Percentiles rank a stretch among this genome's conserved stretches.
Conservation (phyloP, 2,113 vertebrate species). For the Cyanoramphus novaezelandiae region DNA sequence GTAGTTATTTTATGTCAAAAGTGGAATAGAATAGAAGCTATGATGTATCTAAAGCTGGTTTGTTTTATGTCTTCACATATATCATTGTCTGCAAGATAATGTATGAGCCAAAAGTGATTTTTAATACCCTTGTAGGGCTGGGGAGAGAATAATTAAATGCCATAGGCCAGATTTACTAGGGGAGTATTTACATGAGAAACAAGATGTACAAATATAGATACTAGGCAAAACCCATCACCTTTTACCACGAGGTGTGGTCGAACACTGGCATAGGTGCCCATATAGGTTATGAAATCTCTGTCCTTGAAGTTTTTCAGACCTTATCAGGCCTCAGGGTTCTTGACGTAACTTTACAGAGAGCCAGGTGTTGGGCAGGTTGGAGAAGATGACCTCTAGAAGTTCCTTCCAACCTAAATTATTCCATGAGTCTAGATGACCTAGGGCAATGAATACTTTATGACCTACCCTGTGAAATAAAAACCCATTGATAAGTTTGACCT, state of each 20-base stretch:
- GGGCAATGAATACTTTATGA: conserved; percentile 66
- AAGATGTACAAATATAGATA: background rate
- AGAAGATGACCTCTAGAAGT: conserved; percentile 45
- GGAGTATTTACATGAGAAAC: background rate
- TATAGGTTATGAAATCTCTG: background rate
- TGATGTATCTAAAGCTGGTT: background rate
- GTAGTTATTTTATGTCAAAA: background rate
- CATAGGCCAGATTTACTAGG: background rate
- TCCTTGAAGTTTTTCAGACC: background rate
- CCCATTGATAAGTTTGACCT: conserved; percentile 69
- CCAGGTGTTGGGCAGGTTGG: background rate
- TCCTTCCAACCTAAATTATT: conserved; percentile 66
- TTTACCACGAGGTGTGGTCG: background rate
- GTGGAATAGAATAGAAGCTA: background rate
- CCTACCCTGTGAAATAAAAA: conserved; percentile 58
- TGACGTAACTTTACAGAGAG: background rate
- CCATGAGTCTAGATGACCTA: conserved; percentile 56
- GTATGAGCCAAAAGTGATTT: background rate
- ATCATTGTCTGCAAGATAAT: background rate
- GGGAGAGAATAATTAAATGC: background rate
- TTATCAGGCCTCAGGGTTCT: background rate
- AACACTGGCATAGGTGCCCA: background rate
- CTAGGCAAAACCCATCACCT: background rate
- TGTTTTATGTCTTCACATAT: background rate
- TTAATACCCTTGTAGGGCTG: background rate